Evolutionary conservation across 2,797 vertebrate genomes (phyloP), one percentile per base, ranked within the genome.

Genomic region (Enteromius treurensis): DNA sequence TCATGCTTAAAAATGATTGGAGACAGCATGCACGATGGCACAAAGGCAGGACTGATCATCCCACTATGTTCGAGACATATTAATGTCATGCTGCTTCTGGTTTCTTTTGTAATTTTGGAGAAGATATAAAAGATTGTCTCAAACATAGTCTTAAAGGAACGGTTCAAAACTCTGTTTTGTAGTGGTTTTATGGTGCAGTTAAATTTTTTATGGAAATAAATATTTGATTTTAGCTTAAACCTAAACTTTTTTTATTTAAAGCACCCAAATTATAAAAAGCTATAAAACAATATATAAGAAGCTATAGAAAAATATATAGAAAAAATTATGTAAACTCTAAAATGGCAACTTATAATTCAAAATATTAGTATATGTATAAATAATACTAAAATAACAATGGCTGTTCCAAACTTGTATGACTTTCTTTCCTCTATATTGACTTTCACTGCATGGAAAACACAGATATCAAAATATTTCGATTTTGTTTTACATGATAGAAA

Each of bases 1-100:
- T 81, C 53, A 74, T n/a, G 62, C 62, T 82, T 82, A 55, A 68
- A 82, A 82, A 69, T 68, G 15, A 77, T 77, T 82, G 73, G 73
- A n/a, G 49, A 68, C 73, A 82, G 73, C 49, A 55, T 69, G 71
- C 45, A 29, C 14, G 64, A 69, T 69, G 81, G n/a, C 58, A 74
- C 29, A 34, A 73, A 64, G 1, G 19, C 23, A 49, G 26, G 55
- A 64, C 0, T 10, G 69, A 32, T 81, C 26, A 23, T 49, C 69
- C 53, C 21, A 53, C 21, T 13, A 40, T n/a, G 1, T 75, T 51
- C 49, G 17, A 75, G 70, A 51, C 2, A 13, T 58, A 60, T 64
- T 65, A 65, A 82, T 26, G n/a, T 13, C 70, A 75, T 29, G 70
- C 69, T 65, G 70, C 14, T 49, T 53, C 65, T 34, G 19, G 55